Evolutionary conservation across 2,888 invertebrate species (phyloP).

Genomic region (Melanophora roralis): DNA sequence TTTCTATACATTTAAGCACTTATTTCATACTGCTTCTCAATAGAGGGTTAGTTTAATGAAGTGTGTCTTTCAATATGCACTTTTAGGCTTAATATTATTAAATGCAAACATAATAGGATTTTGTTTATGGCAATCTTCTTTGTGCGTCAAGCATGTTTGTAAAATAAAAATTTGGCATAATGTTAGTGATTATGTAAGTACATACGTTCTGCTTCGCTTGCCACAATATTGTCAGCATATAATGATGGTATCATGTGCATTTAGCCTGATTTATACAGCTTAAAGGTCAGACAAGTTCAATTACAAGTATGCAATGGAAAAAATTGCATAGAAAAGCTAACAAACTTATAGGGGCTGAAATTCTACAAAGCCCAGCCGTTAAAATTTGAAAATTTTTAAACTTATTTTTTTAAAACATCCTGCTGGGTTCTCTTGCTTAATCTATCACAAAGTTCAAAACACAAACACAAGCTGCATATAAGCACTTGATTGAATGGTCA

Average conservation of each 20-base stretch:
- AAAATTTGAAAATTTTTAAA: conserved; percentile 22
- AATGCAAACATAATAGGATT: conserved; percentile 29
- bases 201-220: conserved; percentile 41
- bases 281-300: conserved; percentile 42
- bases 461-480: conserved; percentile 46
- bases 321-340: not conserved
- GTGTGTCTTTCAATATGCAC: conserved; percentile 9
- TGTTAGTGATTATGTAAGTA: not conserved
- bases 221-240: conserved; percentile 7
- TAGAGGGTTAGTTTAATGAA: conserved; percentile 31
- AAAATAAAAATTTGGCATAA: conserved; percentile 9
- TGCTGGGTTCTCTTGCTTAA: conserved; percentile 45
- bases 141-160: conserved; percentile 14
- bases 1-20: not conserved
- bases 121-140: conserved; percentile 29
- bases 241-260: conserved; percentile 12
- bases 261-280: conserved; percentile 12
- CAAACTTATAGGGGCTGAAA: not conserved
- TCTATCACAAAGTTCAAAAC: conserved; percentile 36
- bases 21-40: not conserved
- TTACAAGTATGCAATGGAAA: not conserved
- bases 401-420: not conserved
- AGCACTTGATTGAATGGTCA: conserved; percentile 26
- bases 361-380: conserved; percentile 21
- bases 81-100: not conserved